Evolutionary conservation across 35 echinoderm and acorn worm species (phyloP).

Genomic region (Lytechinus variegatus): DNA sequence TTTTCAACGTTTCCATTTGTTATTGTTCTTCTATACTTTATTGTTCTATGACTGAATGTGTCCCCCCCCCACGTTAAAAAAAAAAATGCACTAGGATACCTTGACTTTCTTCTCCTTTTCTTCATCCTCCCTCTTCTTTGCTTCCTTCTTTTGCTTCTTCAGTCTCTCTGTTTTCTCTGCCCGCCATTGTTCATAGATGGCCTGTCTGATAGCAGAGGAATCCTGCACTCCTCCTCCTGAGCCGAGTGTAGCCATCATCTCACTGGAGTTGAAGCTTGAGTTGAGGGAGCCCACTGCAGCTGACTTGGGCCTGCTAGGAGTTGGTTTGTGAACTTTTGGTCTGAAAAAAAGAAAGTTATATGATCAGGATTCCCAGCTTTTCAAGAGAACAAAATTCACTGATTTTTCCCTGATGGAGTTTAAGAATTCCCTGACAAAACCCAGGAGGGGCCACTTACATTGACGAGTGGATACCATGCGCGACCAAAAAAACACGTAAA

Average conservation of each 20-base stretch:
- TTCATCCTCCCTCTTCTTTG: constrained; percentile 69
- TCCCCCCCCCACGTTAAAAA: background rate
- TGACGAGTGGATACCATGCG: too few relatives aligned
- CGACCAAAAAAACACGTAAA: too few relatives aligned
- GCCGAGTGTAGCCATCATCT: constrained; percentile 28
- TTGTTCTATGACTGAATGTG: background rate
- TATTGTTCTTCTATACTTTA: too few relatives aligned
- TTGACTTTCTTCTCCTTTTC: constrained; percentile 66
- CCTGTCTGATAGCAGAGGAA: constrained; percentile 71
- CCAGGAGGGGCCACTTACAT: too few relatives aligned
- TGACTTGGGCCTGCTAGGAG: constrained; percentile 64
- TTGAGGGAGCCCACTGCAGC: background rate
- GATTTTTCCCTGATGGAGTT: too few relatives aligned
- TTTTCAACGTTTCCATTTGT: too few relatives aligned
- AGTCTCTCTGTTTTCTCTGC: constrained; percentile 59
- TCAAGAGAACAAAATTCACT: too few relatives aligned
- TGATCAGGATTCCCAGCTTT: too few relatives aligned
- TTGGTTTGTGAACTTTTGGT: constrained; percentile 70
- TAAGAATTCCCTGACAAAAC: too few relatives aligned
- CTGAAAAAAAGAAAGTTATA: background rate
- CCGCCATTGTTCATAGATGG: constrained; percentile 81
- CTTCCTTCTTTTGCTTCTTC: constrained; percentile 50
- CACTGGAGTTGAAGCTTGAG: constrained; percentile 46
- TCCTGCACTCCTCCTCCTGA: constrained; percentile 54
- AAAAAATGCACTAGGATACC: constrained; percentile 28